A percentile compares a stretch with the other conserved stretches of the same genome.
phyloP scores from a whole-genome alignment of 2,888 invertebrate species.

The Eupithecia exiguata region DNA sequence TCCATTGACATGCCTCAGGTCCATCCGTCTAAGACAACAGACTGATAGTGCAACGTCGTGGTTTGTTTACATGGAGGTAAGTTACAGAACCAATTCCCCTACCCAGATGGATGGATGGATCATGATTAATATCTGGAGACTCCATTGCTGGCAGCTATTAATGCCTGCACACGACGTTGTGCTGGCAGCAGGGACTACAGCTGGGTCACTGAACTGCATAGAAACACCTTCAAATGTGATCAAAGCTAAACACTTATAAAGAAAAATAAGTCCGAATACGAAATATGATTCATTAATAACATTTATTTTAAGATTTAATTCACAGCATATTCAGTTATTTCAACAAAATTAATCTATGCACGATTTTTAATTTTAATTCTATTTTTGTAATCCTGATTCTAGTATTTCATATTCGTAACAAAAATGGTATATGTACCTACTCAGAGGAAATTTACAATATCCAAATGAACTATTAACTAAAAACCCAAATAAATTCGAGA shows the following conservation, averaged over 20 bases:
- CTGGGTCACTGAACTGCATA: neutral
- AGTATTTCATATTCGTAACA: no score
- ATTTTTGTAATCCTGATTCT: no score
- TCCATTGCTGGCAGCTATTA: slow-evolving; percentile 11
- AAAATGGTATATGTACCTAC: no score
- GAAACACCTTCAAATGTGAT: neutral
- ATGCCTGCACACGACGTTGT: slow-evolving; percentile 7
- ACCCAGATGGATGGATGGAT: neutral
- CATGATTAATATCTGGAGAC: slow-evolving; percentile 3
- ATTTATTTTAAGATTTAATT: no score
- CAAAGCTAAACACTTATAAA: neutral
- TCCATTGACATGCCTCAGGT: neutral
- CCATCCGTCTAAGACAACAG: neutral
- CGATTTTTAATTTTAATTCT: no score
- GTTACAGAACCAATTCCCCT: neutral
- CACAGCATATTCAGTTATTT: no score
- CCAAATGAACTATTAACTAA: neutral
- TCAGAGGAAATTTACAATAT: neutral
- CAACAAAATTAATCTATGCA: no score
- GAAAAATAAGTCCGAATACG: neutral
- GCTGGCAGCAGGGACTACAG: neutral
- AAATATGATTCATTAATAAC: neutral
- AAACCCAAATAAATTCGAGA: neutral
- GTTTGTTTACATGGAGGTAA: neutral
- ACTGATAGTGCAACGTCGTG: neutral